Evolutionary conservation across 2,797 vertebrate species (phyloP).

Genomic region (Pipistrellus pygmaeus): DNA sequence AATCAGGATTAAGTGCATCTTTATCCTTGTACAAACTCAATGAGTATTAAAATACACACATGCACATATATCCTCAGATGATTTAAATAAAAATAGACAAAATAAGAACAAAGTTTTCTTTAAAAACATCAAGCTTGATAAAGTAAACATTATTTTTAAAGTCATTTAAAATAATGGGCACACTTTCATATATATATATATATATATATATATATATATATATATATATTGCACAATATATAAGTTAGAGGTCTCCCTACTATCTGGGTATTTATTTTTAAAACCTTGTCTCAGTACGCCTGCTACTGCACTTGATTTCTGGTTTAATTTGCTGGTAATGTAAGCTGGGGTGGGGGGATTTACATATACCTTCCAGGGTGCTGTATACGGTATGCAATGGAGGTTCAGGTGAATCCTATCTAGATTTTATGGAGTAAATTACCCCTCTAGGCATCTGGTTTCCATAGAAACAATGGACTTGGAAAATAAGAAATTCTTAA

Average conservation of each 20-base stretch:
- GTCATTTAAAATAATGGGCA: neutral
- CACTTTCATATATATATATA: too few species aligned
- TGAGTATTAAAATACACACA: conserved; percentile 24
- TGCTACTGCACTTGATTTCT: neutral
- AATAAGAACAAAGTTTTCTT: conserved; percentile 13
- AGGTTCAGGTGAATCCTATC: neutral
- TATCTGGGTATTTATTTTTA: neutral
- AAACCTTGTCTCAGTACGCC: neutral
- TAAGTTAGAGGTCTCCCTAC: neutral
- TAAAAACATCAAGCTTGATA: conserved; percentile 13
- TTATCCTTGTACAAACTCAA: conserved; percentile 37
- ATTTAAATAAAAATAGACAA: conserved; percentile 59
- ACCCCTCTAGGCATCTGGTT: neutral
- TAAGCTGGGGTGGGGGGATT: neutral
- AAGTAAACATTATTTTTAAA: neutral
- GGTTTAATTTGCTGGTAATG: neutral
- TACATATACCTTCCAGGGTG: neutral
- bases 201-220: too few species aligned
- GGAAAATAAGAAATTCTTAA: neutral
- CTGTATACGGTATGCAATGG: neutral
- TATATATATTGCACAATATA: neutral
- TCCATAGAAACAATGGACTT: conserved; percentile 1
- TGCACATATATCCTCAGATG: neutral
- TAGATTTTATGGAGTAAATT: neutral
- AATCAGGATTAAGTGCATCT: conserved; percentile 34